Conservation (phyloP, 2,888 invertebrate genomes). For the Dione juno region DNA sequence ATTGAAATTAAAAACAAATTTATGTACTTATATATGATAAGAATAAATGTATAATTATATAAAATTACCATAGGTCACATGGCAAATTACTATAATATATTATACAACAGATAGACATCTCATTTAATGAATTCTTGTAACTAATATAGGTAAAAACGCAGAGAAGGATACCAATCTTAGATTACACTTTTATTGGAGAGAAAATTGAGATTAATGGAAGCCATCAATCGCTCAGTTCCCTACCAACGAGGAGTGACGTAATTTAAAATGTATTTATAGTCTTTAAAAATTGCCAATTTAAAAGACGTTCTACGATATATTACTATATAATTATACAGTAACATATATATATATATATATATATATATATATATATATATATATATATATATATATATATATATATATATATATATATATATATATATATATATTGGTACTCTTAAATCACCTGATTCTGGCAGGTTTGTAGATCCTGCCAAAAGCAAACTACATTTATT, state of each 20-base stretch:
- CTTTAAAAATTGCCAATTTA: conserved; percentile 11
- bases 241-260: conserved; percentile 11
- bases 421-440: too few species aligned
- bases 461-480: too few species aligned
- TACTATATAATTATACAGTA: background rate
- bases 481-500: too few species aligned
- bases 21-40: too few species aligned
- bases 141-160: conserved; percentile 19
- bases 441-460: too few species aligned
- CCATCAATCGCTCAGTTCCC: conserved; percentile 16
- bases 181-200: conserved; percentile 23
- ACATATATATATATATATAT: too few species aligned
- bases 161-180: conserved; percentile 15
- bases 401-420: too few species aligned
- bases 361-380: too few species aligned
- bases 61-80: background rate
- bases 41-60: background rate
- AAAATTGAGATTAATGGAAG: conserved; percentile 25
- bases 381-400: too few species aligned
- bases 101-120: background rate
- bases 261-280: conserved; percentile 19
- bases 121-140: background rate
- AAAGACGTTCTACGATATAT: background rate
- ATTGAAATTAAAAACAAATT: too few species aligned
- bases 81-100: background rate